Conservation (phyloP, 2,888 invertebrate species). For the Macrophya annulata region DNA sequence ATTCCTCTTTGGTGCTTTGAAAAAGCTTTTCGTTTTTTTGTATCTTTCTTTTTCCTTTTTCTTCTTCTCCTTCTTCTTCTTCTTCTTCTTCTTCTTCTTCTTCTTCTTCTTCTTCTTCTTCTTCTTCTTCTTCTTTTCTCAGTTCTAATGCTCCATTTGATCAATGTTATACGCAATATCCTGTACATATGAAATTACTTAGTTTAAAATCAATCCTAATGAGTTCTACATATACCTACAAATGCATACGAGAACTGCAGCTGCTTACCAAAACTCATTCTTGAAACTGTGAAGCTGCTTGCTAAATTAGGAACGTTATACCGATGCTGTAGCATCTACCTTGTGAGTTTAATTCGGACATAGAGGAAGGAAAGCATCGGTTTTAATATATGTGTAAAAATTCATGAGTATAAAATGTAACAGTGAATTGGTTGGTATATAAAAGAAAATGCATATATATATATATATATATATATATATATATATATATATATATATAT, state of each 20-base stretch:
- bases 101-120: not conserved
- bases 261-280: not conserved
- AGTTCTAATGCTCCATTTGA: not conserved
- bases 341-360: not conserved
- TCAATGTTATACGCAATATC: not conserved
- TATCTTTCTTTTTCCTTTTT: not conserved
- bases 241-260: not conserved
- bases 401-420: not conserved
- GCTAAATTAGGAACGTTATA: conserved; percentile 19
- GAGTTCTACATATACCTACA: not conserved
- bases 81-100: not conserved
- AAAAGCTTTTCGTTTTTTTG: not conserved
- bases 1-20: not conserved
- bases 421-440: not conserved
- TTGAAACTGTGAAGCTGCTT: not conserved
- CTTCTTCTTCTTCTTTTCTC: not conserved
- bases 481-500: too few species aligned
- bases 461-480: too few species aligned
- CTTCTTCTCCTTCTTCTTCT: not conserved
- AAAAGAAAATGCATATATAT: not conserved
- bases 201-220: not conserved
- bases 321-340: not conserved
- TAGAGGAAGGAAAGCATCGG: not conserved
- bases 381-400: not conserved
- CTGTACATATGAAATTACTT: not conserved